Evolutionary conservation across 2,113 vertebrate genomes (phyloP), one percentile per base, ranked within the genome.

Genomic region (Amphilophus citrinellus): DNA sequence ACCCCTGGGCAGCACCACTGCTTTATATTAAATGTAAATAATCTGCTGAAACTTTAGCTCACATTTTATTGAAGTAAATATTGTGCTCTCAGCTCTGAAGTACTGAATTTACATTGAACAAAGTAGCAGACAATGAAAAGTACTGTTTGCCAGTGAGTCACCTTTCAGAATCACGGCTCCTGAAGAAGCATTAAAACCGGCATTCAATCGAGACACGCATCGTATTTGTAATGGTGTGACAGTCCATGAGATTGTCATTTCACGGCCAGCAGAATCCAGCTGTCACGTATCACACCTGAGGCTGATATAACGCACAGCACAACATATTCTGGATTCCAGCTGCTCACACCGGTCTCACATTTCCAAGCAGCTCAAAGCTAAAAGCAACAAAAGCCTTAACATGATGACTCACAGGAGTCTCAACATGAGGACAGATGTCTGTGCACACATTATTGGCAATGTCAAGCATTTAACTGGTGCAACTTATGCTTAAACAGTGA

Each of bases 1-100:
- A 50, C 15, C 47, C 15, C 47, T 15, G 44, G 24, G 0, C 30
- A 71, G 24, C 3, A 0, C 1, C 44, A 0, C 44, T 53, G 44
- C 66, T 73, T 53, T 32, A 20, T 13, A 73, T 68, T 30, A 11
- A 53, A 32, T 53, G 44, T 20, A 20, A 71, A 32, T 53, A 53
- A 47, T 53, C 3, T 71, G 18, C 24, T 20, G 10, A 18, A 32
- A 53, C 66, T 20, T 30, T 20, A 73, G 44, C 44, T 53, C 17
- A n/a, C 44, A 7, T 32, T 10, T 53, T 71, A 17, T 11, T 58
- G n/a, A 58, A 58, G n/a, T 10, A 58, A 58, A 58, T 39, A 4
- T 6, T 10, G 4, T 13, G 57, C 10, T 24, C 22, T 13, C 57
- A 13, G 57, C 6, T 58, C 10, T n/a, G 17, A 22, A 6, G 2